Evolutionary conservation across 2,113 vertebrate species (phyloP).

Genomic region (Scomber scombrus): DNA sequence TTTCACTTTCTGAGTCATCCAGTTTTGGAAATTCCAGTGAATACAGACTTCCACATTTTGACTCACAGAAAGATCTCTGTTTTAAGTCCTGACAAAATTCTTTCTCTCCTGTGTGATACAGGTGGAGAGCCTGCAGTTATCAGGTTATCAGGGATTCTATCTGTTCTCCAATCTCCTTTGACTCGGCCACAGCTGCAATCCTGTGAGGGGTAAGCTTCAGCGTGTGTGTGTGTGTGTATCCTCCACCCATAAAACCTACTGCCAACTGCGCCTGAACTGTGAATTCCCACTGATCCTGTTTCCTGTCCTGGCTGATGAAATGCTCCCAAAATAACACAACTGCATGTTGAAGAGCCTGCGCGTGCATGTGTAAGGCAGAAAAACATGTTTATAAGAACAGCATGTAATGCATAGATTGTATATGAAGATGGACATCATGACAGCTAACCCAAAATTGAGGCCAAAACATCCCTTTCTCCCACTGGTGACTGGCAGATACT

Average conservation of each 20-base stretch:
- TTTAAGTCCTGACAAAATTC: conserved; percentile 45
- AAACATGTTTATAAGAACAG: conserved; percentile 4
- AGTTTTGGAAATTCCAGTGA: too few relatives aligned
- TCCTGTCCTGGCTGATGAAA: conserved; percentile 29
- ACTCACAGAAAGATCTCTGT: not conserved
- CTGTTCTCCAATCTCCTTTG: conserved; percentile 53
- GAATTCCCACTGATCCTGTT: conserved; percentile 39
- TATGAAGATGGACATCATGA: too few relatives aligned
- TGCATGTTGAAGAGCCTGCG: not conserved
- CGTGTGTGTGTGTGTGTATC: conserved; percentile 10
- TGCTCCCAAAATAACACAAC: conserved; percentile 9
- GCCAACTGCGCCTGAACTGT: conserved; percentile 26
- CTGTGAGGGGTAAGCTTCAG: conserved; percentile 18
- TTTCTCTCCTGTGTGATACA: conserved; percentile 49
- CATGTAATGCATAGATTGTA: too few relatives aligned
- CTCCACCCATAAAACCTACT: conserved; percentile 9
- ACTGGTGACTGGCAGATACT: too few relatives aligned
- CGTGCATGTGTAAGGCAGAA: not conserved
- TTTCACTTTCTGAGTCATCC: not conserved
- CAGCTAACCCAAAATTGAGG: too few relatives aligned
- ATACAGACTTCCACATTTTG: not conserved
- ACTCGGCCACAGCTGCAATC: conserved; percentile 44
- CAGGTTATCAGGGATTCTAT: conserved; percentile 42
- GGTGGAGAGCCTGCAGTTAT: conserved; percentile 48
- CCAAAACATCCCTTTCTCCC: too few relatives aligned